Evolutionary conservation across 2,888 invertebrate genomes (phyloP).

Genomic region (Nomada ruficornis): DNA sequence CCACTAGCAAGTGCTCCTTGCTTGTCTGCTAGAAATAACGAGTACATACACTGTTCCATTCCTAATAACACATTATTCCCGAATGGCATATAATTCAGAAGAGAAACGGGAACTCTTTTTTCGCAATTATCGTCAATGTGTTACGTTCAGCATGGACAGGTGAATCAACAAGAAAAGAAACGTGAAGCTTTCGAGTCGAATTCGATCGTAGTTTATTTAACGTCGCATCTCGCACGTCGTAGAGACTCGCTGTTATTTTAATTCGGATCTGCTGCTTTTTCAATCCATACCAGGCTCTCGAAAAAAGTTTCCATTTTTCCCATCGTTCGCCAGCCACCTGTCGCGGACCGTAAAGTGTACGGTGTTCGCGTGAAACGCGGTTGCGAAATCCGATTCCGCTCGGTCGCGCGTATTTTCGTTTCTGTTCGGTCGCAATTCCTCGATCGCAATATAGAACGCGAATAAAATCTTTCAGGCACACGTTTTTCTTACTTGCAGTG

Average conservation of each 20-base stretch:
- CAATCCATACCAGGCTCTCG: background rate
- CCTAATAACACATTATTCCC: conserved; percentile 12
- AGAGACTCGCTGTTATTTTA: background rate
- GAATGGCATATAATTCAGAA: conserved; percentile 1
- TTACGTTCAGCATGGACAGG: conserved; percentile 26
- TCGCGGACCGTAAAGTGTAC: no score
- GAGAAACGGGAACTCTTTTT: conserved; percentile 9
- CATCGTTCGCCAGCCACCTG: background rate
- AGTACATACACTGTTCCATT: background rate
- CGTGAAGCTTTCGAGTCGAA: conserved; percentile 12
- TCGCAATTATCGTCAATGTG: conserved; percentile 34
- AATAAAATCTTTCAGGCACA: background rate
- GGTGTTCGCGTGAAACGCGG: background rate
- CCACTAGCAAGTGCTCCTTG: conserved; percentile 15
- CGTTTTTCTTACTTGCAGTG: background rate
- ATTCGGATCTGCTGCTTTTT: background rate
- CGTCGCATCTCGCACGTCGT: conserved; percentile 14
- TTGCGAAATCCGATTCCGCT: background rate
- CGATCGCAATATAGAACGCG: background rate
- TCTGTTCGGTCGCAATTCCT: background rate
- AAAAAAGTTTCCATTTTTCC: conserved; percentile 22
- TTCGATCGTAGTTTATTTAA: background rate
- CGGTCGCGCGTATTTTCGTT: background rate
- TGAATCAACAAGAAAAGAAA: conserved; percentile 24
- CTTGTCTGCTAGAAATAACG: background rate